Evolutionary conservation across 2,113 vertebrate species (phyloP).

Genomic region (Diadophis punctatus): DNA sequence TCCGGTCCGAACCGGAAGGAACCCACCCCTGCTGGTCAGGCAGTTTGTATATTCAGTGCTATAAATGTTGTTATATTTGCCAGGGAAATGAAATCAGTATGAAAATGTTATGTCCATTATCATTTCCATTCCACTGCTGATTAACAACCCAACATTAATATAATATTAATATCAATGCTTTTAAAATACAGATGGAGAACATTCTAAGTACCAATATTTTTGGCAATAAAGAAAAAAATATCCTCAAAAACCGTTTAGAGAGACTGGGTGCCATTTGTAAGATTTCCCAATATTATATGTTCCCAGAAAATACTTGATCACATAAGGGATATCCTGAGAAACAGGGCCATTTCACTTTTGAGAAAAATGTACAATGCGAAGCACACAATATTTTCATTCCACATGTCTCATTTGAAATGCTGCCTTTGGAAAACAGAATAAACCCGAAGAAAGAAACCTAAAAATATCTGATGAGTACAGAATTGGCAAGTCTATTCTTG

Average conservation of each 20-base stretch:
- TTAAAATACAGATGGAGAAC: not conserved
- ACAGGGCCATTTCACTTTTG: slow-evolving; percentile 24
- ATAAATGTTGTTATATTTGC: not conserved
- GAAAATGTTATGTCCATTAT: not conserved
- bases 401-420: not conserved
- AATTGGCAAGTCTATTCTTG: not conserved
- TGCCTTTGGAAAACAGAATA: slow-evolving; percentile 22
- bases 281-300: not conserved
- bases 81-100: not conserved
- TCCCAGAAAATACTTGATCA: slow-evolving; percentile 22
- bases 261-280: slow-evolving; percentile 16
- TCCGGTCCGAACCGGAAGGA: too few relatives aligned
- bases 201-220: not conserved
- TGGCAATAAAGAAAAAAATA: not conserved
- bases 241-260: slow-evolving; percentile 5
- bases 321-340: slow-evolving; percentile 32
- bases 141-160: not conserved
- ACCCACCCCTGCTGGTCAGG: too few relatives aligned
- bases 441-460: slow-evolving; percentile 30
- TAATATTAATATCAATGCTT: not conserved
- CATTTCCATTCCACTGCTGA: not conserved
- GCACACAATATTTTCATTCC: slow-evolving; percentile 10
- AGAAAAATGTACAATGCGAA: slow-evolving; percentile 33
- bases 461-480: not conserved
- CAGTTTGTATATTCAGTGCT: not conserved